These are phyloP conservation scores for Chiridota heheva DNA, from an alignment of 35 echinoderm and acorn worm genomes.

Conservation along the genomic window DNA sequence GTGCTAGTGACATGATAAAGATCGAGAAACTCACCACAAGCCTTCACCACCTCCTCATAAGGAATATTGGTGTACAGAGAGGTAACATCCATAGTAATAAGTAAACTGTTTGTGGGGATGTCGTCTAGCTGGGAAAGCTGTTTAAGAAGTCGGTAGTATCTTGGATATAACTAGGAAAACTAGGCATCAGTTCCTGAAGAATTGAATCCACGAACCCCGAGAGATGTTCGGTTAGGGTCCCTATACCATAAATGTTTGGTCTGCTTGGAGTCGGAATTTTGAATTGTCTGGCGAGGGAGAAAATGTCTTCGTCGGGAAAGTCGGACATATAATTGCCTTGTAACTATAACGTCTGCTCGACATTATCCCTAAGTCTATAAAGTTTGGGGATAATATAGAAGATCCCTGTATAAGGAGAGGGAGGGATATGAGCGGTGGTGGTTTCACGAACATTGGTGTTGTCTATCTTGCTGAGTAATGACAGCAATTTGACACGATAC, in stretches of 20 bases:
- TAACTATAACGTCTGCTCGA: not conserved
- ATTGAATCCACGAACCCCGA: slow-evolving; percentile 20
- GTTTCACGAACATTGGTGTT: not conserved
- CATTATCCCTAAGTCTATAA: not conserved
- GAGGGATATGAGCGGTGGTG: not conserved
- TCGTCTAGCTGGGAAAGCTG: not conserved
- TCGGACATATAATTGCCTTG: not conserved
- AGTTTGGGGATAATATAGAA: slow-evolving; percentile 31
- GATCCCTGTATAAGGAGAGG: not conserved
- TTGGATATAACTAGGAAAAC: not conserved
- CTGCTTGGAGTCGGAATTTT: not conserved
- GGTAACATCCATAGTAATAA: not conserved
- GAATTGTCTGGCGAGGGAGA: not conserved
- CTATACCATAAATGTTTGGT: slow-evolving; percentile 2
- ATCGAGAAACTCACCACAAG: not conserved
- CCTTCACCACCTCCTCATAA: not conserved
- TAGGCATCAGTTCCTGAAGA: not conserved
- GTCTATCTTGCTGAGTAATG: not conserved
- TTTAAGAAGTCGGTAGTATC: slow-evolving; percentile 20
- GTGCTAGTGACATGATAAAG: not conserved
- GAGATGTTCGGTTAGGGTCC: not conserved
- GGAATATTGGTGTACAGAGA: not conserved
- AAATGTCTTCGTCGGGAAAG: not conserved
- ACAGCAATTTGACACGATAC: not conserved
- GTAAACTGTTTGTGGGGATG: not conserved